These are phyloP conservation scores for Alaudala cheleensis DNA, from an alignment of 2,113 vertebrate species.

Conservation along the genomic window DNA sequence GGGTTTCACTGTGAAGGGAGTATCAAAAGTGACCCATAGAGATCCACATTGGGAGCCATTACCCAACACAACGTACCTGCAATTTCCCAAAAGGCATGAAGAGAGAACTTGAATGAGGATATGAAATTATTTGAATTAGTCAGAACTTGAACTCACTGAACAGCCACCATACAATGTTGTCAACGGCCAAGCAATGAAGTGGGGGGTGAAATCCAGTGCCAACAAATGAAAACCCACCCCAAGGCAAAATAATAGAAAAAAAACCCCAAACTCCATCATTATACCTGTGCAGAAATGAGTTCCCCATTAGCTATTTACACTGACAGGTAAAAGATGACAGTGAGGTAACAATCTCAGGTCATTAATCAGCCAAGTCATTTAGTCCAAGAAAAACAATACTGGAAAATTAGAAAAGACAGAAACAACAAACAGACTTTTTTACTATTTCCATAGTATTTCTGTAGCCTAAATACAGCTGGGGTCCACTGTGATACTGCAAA, in stretches of 20 bases:
- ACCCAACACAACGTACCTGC: accelerated
- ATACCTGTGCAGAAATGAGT: not conserved
- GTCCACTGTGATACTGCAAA: not conserved
- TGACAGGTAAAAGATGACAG: not conserved
- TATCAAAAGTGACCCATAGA: not conserved
- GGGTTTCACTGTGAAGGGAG: not conserved
- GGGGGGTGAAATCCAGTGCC: not conserved
- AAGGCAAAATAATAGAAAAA: not conserved
- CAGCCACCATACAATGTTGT: not conserved
- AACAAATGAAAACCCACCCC: not conserved
- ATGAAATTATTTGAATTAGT: not conserved
- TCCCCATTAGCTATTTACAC: not conserved
- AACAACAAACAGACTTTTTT: not conserved
- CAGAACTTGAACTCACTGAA: not conserved
- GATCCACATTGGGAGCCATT: not conserved
- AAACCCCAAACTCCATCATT: not conserved
- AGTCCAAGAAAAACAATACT: not conserved
- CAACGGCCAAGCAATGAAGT: not conserved
- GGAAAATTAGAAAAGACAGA: not conserved
- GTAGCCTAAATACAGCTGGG: not conserved
- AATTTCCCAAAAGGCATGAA: not conserved
- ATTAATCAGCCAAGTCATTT: not conserved
- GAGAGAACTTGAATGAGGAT: not conserved
- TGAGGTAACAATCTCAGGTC: not conserved
- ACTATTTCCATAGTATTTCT: not conserved